Percentiles rank a stretch among this genome's conserved stretches.
Conservation (phyloP, 2,797 vertebrate genomes). For the Chelmon rostratus region DNA sequence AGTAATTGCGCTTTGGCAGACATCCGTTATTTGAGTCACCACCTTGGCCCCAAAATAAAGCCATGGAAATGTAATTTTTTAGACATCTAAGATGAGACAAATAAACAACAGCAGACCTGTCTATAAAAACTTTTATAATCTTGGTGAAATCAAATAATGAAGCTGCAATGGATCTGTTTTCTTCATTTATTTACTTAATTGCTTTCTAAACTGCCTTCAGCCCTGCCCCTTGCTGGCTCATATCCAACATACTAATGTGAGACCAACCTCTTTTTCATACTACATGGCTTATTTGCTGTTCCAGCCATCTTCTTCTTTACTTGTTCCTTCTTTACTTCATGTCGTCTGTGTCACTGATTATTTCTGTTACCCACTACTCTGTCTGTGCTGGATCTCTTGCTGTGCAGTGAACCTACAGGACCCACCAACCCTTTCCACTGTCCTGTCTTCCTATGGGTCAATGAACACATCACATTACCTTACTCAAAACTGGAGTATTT, state of each 20-base stretch:
- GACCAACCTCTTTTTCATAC: background rate
- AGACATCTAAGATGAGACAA: background rate
- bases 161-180: background rate
- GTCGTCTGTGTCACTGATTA: constrained; percentile 24
- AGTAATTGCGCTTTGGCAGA: background rate
- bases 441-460: background rate
- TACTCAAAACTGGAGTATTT: background rate
- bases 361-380: constrained; percentile 10
- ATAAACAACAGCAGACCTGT: background rate
- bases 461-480: constrained; percentile 15
- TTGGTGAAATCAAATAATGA: background rate
- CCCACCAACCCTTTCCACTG: constrained; percentile 5
- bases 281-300: constrained; percentile 7
- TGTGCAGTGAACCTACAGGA: constrained; percentile 30
- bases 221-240: background rate
- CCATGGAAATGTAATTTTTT: background rate
- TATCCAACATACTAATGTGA: background rate
- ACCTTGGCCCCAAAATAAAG: background rate
- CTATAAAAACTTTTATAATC: background rate
- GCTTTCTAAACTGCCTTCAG: background rate
- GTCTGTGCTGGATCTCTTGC: constrained; percentile 31
- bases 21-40: background rate
- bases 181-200: background rate
- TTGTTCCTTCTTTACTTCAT: constrained; percentile 7
- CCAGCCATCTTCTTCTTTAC: constrained; percentile 1